A percentile compares a stretch with the other conserved stretches of the same genome.
phyloP scores from a whole-genome alignment of 1,140 invertebrate genomes.

The Leptinotarsa lineolata region DNA sequence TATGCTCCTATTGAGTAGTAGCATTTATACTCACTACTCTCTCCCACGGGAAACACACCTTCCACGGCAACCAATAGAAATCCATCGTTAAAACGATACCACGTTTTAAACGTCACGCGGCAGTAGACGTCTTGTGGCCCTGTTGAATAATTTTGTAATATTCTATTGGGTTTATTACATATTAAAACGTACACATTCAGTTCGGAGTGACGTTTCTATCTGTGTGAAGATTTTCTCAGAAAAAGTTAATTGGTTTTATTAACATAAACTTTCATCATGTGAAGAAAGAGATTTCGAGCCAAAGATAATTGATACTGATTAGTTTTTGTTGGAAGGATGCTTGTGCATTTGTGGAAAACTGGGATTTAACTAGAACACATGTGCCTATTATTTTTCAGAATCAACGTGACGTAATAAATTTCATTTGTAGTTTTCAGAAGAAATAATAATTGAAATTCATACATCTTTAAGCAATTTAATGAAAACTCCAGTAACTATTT shows the following conservation, averaged over 20 bases:
- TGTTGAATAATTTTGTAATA: background rate
- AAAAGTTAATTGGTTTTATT: background rate
- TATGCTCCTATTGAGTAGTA: background rate
- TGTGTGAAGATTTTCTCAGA: background rate
- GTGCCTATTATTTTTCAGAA: too few relatives aligned
- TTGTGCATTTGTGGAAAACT: too few relatives aligned
- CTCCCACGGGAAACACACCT: background rate
- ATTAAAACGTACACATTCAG: background rate
- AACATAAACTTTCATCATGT: slow-evolving; percentile 3
- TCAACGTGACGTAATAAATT: too few relatives aligned
- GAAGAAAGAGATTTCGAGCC: background rate
- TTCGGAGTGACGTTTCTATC: background rate
- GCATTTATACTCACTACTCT: background rate
- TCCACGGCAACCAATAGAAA: background rate
- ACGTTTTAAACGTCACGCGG: background rate
- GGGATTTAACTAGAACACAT: too few relatives aligned
- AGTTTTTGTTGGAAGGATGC: background rate
- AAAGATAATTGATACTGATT: background rate
- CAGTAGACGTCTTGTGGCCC: slow-evolving; percentile 2
- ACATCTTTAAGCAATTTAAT: too few relatives aligned
- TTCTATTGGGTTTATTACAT: slow-evolving; percentile 3
- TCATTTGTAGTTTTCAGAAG: too few relatives aligned
- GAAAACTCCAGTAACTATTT: too few relatives aligned
- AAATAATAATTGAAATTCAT: too few relatives aligned
- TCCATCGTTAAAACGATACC: background rate